phyloP scores from a whole-genome alignment of 1,140 invertebrate species.

The Drosophila rhopaloa region DNA sequence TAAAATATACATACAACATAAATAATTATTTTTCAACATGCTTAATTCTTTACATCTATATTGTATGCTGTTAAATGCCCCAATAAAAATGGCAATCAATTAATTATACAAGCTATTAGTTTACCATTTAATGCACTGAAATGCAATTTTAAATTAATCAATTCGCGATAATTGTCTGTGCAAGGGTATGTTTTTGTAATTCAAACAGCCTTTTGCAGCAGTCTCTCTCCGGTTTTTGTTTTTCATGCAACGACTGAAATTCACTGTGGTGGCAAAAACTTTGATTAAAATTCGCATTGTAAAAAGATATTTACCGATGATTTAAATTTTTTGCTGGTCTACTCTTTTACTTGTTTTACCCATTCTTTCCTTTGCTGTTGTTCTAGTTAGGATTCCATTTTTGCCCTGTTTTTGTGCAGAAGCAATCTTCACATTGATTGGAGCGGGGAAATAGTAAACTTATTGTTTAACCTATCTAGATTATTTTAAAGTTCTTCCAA shows the following conservation, averaged over 20 bases:
- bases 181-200: conserved; percentile 1
- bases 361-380: conserved; percentile 7
- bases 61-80: conserved; percentile 30
- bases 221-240: neutral
- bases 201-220: neutral
- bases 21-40: neutral
- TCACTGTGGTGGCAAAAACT: conserved; percentile 49
- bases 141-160: conserved; percentile 49
- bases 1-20: neutral
- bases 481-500: neutral
- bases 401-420: neutral
- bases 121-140: conserved; percentile 28
- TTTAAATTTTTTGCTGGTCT: conserved; percentile 35
- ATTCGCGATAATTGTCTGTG: conserved; percentile 28
- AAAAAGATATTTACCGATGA: conserved; percentile 68
- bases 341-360: conserved; percentile 13
- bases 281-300: conserved; percentile 75
- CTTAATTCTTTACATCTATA: conserved; percentile 13
- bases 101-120: conserved; percentile 49
- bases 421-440: conserved; percentile 8
- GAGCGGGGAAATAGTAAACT: neutral
- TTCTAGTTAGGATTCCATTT: conserved; percentile 15
- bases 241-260: conserved; percentile 10
- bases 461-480: neutral
- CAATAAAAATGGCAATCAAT: conserved; percentile 48